Percentiles rank a stretch among this genome's conserved stretches.
Conservation (phyloP, 2,888 invertebrate genomes). For the Tinea semifulvella region DNA sequence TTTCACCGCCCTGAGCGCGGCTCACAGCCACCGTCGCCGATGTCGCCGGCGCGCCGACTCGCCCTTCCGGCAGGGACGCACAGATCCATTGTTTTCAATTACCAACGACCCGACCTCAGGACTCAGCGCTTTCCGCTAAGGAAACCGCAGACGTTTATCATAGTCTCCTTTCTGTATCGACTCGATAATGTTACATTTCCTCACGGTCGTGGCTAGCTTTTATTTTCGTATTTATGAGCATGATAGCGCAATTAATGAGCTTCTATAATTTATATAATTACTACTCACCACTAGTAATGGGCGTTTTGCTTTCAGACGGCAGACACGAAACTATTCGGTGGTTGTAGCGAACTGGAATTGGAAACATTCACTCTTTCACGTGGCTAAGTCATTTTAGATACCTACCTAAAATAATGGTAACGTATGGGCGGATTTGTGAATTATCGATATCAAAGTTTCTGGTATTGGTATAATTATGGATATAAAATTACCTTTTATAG, state of each 20-base stretch:
- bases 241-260: neutral
- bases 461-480: neutral
- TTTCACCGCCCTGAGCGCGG: slow-evolving; percentile 61
- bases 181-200: slow-evolving; percentile 4
- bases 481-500: slow-evolving; percentile 80
- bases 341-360: slow-evolving; percentile 72
- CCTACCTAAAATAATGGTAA: neutral
- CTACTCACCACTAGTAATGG: slow-evolving; percentile 46
- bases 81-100: slow-evolving; percentile 66
- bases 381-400: slow-evolving; percentile 23
- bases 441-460: neutral
- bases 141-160: slow-evolving; percentile 13
- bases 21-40: slow-evolving; percentile 17
- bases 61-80: slow-evolving; percentile 49
- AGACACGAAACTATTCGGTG: slow-evolving; percentile 78
- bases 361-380: slow-evolving; percentile 50
- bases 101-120: slow-evolving; percentile 25
- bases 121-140: neutral
- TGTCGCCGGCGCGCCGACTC: slow-evolving; percentile 20
- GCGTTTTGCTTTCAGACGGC: slow-evolving; percentile 72
- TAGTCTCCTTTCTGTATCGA: neutral
- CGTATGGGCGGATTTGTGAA: neutral
- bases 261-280: slow-evolving; percentile 15
- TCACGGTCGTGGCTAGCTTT: neutral
- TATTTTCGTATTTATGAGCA: slow-evolving; percentile 4